Evolutionary conservation across 2,888 invertebrate species (phyloP), one percentile per base, ranked within the genome.

Genomic region (Latrodectus hesperus): DNA sequence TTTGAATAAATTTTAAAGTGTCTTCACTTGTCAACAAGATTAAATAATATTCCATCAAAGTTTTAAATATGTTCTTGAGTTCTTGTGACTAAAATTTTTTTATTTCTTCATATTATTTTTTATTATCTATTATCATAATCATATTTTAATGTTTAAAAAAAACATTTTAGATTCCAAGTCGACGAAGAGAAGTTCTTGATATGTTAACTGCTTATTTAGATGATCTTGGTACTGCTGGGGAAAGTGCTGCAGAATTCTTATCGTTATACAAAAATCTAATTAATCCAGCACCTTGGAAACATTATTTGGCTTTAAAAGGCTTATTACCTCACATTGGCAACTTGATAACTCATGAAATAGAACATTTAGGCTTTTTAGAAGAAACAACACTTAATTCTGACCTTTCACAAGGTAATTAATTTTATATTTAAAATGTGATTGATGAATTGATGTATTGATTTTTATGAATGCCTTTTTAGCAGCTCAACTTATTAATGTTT

Each of bases 341-440:
- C 90, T 93, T 98, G 49, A 94, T 99, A 91, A 96, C 96, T 0
- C 94, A 95, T 90, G 98, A 99, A 93, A 97, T 98, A 67, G 95
- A 96, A 89, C 95, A 97, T 90, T 93, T 99, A 22, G 97, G 97
- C 92, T 95, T 95, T 14, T 93, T 98, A 53, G 99, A 99, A 92
- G 97, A 97, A 91, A 97, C 97, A 0, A 97, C 98, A 0, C 94
- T 99, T 4, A 98, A 97, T 0, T 98, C 98, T 0, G 98, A 99
- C 92, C 94, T 99, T 2, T 96, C 98, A 0, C 97, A 98, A 93
- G 97, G 90, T 89, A 81, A 55, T 14, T 55, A 17, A 14, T 68
- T 51, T 16, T 55, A 16, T 68, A 14, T 16, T 77, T 65, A 49
- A n/a, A 4, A 72, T 9, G n/a, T 11, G 6, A 6, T 38, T 38